Evolutionary conservation across 1,140 invertebrate genomes (phyloP).

Genomic region (Drosophila equinoxialis): DNA sequence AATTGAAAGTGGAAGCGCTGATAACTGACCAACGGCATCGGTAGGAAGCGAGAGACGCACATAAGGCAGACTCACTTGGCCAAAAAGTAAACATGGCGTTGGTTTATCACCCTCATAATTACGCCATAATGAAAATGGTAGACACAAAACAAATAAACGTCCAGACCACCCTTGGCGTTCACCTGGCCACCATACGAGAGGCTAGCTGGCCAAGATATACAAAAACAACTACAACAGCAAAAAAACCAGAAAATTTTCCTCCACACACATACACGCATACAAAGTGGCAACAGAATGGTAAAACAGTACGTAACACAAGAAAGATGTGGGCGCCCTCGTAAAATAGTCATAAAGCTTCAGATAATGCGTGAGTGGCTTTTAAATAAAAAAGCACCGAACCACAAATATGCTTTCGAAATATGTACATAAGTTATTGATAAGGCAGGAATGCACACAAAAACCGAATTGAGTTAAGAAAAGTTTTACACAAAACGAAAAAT

Average conservation of each 20-base stretch:
- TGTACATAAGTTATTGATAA: too few species aligned
- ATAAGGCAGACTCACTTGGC: constrained; percentile 24
- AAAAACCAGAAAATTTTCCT: too few species aligned
- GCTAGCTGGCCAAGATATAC: constrained; percentile 4
- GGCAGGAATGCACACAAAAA: too few species aligned
- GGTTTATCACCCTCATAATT: constrained; percentile 68
- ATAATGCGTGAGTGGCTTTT: constrained; percentile 48
- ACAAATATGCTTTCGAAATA: constrained; percentile 16
- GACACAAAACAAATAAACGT: constrained; percentile 65
- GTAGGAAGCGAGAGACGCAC: constrained; percentile 26
- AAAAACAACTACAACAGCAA: background rate
- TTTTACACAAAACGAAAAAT: too few species aligned
- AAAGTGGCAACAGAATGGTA: background rate
- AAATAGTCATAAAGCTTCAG: constrained; percentile 58
- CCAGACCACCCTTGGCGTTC: constrained; percentile 27
- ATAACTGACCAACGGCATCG: constrained; percentile 52
- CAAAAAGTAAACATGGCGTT: constrained; percentile 47
- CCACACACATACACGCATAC: background rate
- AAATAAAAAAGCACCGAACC: constrained; percentile 26
- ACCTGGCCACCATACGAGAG: constrained; percentile 27
- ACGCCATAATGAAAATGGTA: constrained; percentile 66
- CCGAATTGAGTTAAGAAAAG: too few species aligned
- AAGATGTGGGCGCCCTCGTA: constrained; percentile 57
- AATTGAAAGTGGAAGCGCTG: constrained; percentile 73
- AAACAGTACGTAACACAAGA: constrained; percentile 4